phyloP scores from a whole-genome alignment of 1,140 invertebrate species.

The Planococcus citri region DNA sequence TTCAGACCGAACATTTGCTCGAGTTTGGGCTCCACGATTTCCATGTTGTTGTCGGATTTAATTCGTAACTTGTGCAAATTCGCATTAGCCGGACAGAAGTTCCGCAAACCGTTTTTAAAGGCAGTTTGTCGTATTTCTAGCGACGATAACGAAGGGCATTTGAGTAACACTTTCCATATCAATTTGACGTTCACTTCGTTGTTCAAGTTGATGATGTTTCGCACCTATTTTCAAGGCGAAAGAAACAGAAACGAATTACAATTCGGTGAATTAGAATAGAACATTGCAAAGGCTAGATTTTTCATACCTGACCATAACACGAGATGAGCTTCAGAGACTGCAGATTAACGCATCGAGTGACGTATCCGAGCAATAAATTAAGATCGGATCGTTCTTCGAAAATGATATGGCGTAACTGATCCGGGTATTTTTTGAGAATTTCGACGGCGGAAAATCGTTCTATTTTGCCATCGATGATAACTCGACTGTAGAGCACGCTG shows the following conservation, averaged over 20 bases:
- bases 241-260: not conserved
- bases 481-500: not conserved
- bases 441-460: not conserved
- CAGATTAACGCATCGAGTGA: not conserved
- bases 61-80: not conserved
- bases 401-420: not conserved
- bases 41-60: constrained; percentile 5
- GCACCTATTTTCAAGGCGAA: not conserved
- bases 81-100: not conserved
- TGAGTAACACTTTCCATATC: not conserved
- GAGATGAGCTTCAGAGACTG: not conserved
- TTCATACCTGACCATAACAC: not conserved
- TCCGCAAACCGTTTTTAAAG: constrained; percentile 11
- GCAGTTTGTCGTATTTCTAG: not conserved
- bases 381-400: not conserved
- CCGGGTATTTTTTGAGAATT: not conserved
- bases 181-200: constrained; percentile 11
- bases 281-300: not conserved
- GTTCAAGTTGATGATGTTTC: not conserved
- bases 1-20: not conserved
- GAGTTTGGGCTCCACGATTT: not conserved
- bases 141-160: not conserved
- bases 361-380: not conserved
- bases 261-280: not conserved
- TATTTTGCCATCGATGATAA: not conserved